Evolutionary conservation across 2,797 vertebrate genomes (phyloP), one percentile per base, ranked within the genome.

Genomic region (Phoebastria nigripes): DNA sequence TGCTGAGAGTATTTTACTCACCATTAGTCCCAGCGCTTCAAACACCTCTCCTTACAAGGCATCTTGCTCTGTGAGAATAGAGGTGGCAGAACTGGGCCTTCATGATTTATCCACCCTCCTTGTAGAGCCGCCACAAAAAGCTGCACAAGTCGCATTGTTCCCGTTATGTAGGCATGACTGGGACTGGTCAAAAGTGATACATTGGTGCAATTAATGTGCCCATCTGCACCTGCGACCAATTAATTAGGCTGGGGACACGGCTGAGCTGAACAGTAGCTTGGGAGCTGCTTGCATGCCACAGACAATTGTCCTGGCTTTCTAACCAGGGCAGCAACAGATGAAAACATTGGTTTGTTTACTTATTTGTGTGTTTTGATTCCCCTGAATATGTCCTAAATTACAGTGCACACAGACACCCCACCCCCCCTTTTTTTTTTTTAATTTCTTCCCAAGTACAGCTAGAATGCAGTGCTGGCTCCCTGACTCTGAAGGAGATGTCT

Each of bases 161-260:
- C 46, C 59, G 62, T 46, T 39, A 46, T 0, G 6, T 12, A 66
- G 71, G 44, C 69, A 66, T n/a, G 69, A 58, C 65, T 62, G 31
- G 61, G 62, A 35, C 44, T 39, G 39, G 62, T 82, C 95, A 95
- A 26, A 86, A 94, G 83, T 82, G 85, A 97, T 95, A 59, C 91
- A 97, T 85, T 20, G 73, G 67, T 84, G 82, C 72, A 94, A 94
- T 96, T 96, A 94, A 90, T 55, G 89, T 44, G 66, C 46, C 55
- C 73, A 61, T 81, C 80, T 91, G 55, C 82, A 95, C 79, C 74
- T 93, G 61, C 76, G 74, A 77, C 93, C 80, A 90, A 63, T 81
- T 96, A 94, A 97, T 94, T 92, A 96, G 76, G 66, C 81, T 65
- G 37, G 42, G 74, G 67, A 74, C 20, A 62, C 1, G 1, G 37